Evolutionary conservation across 1,140 invertebrate species (phyloP).

Genomic region (Andrena cerasifolii): DNA sequence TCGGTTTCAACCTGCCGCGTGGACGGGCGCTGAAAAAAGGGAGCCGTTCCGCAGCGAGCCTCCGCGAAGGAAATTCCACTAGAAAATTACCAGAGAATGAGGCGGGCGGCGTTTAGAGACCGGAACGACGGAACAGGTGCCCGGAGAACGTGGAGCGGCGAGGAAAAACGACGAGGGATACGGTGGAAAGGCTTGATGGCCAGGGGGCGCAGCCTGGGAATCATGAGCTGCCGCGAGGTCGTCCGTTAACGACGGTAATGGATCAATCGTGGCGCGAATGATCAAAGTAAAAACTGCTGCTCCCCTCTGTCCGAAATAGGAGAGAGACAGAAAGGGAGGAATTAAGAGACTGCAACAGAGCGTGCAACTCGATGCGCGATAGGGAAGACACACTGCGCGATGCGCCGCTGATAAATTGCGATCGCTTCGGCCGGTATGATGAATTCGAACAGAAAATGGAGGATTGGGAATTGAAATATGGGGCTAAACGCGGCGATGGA

Average conservation of each 20-base stretch:
- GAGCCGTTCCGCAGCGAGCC: neutral
- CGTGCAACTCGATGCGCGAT: neutral
- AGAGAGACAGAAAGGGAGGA: neutral
- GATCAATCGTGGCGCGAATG: no score
- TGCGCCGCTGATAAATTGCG: conserved; percentile 25
- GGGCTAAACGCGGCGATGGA: neutral
- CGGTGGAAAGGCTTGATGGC: no score
- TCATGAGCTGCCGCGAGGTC: no score
- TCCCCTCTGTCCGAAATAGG: no score
- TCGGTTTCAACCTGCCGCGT: neutral
- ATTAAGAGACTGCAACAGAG: neutral
- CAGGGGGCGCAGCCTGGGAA: neutral
- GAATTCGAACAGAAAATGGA: conserved; percentile 12
- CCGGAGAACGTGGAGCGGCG: neutral
- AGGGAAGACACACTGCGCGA: neutral
- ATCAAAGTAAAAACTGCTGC: neutral
- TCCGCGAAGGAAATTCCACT: conserved; percentile 13
- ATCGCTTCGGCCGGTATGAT: conserved; percentile 8
- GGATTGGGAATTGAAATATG: conserved; percentile 22
- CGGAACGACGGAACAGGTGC: neutral
- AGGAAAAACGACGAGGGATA: neutral
- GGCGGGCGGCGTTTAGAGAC: neutral
- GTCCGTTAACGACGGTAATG: no score
- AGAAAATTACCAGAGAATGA: conserved; percentile 21
- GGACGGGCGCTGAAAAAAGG: neutral